A percentile compares a stretch with the other conserved stretches of the same genome.
phyloP scores from a whole-genome alignment of 2,888 invertebrate species.

The Ormyrus nitidulus region DNA sequence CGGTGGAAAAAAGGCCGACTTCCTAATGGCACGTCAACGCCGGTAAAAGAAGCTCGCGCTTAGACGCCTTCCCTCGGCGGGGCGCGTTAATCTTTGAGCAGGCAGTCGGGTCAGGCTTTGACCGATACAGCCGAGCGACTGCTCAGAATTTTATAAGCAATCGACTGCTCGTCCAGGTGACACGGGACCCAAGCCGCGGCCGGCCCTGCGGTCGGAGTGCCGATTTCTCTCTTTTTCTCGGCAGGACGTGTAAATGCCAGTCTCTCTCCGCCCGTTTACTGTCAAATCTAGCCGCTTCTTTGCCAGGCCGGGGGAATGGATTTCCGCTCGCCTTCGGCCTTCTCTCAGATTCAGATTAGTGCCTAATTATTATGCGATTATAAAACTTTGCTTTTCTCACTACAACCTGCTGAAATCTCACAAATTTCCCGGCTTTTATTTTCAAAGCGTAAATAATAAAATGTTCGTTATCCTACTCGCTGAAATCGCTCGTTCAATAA shows the following conservation, averaged over 20 bases:
- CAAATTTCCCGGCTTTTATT: too few species aligned
- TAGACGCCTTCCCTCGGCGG: neutral
- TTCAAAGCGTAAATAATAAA: too few species aligned
- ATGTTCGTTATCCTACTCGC: too few species aligned
- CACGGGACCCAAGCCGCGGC: neutral
- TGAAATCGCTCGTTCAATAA: too few species aligned
- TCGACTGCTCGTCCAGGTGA: slow-evolving; percentile 46
- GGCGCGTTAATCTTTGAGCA: slow-evolving; percentile 44
- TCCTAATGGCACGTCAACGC: slow-evolving; percentile 49
- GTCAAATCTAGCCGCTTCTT: slow-evolving; percentile 34
- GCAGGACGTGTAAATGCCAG: slow-evolving; percentile 34
- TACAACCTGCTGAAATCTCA: too few species aligned
- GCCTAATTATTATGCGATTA: neutral
- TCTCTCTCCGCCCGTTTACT: slow-evolving; percentile 31
- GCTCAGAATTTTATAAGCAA: slow-evolving; percentile 53
- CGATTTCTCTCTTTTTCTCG: neutral
- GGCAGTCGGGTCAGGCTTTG: slow-evolving; percentile 43
- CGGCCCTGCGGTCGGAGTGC: neutral
- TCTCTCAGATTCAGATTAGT: too few species aligned
- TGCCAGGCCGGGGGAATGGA: neutral
- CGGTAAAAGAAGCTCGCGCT: slow-evolving; percentile 12
- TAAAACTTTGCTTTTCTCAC: neutral
- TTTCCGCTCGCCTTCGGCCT: neutral
- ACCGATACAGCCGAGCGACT: slow-evolving; percentile 39
- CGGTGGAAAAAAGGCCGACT: neutral